Conservation (phyloP, 2,888 invertebrate genomes). For the Mantis religiosa region DNA sequence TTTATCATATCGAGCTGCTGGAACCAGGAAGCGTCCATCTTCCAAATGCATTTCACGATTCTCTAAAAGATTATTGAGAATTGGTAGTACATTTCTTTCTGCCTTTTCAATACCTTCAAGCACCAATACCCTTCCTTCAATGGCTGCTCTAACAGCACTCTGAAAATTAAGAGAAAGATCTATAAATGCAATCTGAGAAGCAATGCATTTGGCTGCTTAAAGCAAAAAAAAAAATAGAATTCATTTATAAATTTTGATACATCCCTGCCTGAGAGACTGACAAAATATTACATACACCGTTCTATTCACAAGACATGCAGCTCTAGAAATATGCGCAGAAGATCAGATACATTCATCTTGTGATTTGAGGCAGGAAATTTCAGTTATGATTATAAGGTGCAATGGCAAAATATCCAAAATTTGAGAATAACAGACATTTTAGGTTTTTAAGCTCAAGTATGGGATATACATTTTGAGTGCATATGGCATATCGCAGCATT, state of each 20-base stretch:
- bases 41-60: constrained; percentile 98
- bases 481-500: too few relatives aligned
- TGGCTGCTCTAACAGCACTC: constrained; percentile 91
- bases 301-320: too few relatives aligned
- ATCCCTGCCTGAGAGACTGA: too few relatives aligned
- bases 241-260: neutral
- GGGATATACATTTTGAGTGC: too few relatives aligned
- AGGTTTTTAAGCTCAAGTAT: too few relatives aligned
- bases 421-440: too few relatives aligned
- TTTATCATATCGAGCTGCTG: constrained; percentile 85
- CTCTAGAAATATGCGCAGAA: too few relatives aligned
- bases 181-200: neutral
- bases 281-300: too few relatives aligned
- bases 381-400: too few relatives aligned
- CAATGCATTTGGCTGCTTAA: neutral
- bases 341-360: too few relatives aligned
- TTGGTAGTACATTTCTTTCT: constrained; percentile 92
- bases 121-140: constrained; percentile 80
- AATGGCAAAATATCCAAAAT: too few relatives aligned
- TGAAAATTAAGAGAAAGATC: constrained; percentile 41
- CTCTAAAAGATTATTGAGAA: constrained; percentile 92
- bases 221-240: neutral
- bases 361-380: too few relatives aligned
- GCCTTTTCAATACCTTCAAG: constrained; percentile 97
- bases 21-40: constrained; percentile 90